phyloP scores from a whole-genome alignment of 1,140 invertebrate genomes.

The Macrotrachela quadricornifera region DNA sequence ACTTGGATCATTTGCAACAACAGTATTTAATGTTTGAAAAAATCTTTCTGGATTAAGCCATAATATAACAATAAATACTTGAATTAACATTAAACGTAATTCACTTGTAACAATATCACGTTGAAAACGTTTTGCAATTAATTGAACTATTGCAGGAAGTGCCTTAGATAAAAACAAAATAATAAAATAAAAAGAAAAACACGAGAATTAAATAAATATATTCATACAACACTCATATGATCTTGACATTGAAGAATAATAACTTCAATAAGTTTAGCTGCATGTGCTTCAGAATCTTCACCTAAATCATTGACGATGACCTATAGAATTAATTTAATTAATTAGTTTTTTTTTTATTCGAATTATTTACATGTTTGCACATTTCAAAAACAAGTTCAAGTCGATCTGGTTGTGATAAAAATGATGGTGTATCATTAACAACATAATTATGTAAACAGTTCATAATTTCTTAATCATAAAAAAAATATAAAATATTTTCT shows the following conservation, averaged over 20 bases:
- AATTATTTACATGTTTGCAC: constrained; percentile 52
- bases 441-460: constrained; percentile 89
- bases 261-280: constrained; percentile 89
- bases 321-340: too few species aligned
- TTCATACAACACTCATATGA: constrained; percentile 39
- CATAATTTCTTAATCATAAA: constrained; percentile 64
- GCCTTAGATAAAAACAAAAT: too few species aligned
- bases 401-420: constrained; percentile 67
- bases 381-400: constrained; percentile 80
- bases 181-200: too few species aligned
- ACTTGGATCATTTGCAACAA: constrained; percentile 31
- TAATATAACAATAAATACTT: constrained; percentile 77
- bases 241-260: constrained; percentile 69
- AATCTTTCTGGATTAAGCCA: constrained; percentile 74
- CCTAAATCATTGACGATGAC: constrained; percentile 44
- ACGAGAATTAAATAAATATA: too few species aligned
- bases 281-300: constrained; percentile 85
- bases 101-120: constrained; percentile 68
- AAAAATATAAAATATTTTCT: too few species aligned
- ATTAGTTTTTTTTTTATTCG: too few species aligned
- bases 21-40: constrained; percentile 43
- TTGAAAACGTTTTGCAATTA: constrained; percentile 58
- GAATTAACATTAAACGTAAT: constrained; percentile 70
- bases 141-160: constrained; percentile 59
- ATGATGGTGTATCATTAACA: constrained; percentile 73